Conservation (phyloP, 2,113 vertebrate species). For the Ochotona curzoniae region DNA sequence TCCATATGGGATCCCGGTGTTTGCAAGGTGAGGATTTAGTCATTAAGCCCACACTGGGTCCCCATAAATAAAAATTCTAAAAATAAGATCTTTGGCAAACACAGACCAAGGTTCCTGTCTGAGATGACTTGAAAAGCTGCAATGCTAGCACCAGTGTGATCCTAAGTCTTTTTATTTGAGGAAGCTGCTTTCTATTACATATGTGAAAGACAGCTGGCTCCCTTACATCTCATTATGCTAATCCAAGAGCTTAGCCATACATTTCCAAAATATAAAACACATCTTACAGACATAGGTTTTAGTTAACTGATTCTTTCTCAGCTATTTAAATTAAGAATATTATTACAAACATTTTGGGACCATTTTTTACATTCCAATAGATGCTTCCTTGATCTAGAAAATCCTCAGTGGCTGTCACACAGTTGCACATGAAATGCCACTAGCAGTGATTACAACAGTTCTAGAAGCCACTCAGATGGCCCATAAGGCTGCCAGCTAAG, state of each 20-base stretch:
- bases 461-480: constrained; percentile 75
- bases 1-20: no score
- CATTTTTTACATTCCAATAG: neutral
- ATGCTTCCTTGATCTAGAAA: constrained; percentile 20
- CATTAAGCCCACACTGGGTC: no score
- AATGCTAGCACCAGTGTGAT: constrained; percentile 72
- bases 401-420: constrained; percentile 34
- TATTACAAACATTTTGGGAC: constrained; percentile 14
- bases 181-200: constrained; percentile 78
- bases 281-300: constrained; percentile 44
- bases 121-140: neutral
- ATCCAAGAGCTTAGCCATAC: constrained; percentile 65
- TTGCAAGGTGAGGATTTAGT: no score
- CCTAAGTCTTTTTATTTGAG: constrained; percentile 77
- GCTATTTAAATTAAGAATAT: constrained; percentile 19
- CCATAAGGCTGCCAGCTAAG: constrained; percentile 54
- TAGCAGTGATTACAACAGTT: constrained; percentile 35
- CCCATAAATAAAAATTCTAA: no score
- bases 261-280: constrained; percentile 70
- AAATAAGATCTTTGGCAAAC: constrained; percentile 66
- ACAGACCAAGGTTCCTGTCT: constrained; percentile 66
- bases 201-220: constrained; percentile 78
- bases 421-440: constrained; percentile 44
- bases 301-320: constrained; percentile 38
- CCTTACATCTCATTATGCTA: constrained; percentile 76